Conservation (phyloP, 2,113 vertebrate species). For the Otolemur garnettii region DNA sequence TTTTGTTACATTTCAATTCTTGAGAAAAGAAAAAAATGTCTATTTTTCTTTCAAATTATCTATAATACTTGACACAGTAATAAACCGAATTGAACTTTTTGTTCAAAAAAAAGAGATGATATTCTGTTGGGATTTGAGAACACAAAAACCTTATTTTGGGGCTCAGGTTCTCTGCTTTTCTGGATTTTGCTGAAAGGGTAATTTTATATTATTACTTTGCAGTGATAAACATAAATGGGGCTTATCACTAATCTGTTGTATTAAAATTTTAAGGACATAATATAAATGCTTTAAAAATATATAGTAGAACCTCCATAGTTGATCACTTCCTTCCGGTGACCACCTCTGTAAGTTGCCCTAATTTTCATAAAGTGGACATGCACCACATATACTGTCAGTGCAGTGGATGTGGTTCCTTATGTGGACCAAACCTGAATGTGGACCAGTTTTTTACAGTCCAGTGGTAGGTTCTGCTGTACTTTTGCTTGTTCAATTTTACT, state of each 20-base stretch:
- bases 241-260: constrained; percentile 41
- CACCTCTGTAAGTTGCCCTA: too few relatives aligned
- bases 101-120: constrained; percentile 32
- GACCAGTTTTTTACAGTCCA: too few relatives aligned
- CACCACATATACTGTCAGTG: too few relatives aligned
- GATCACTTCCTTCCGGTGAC: too few relatives aligned
- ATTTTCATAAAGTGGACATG: too few relatives aligned
- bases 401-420: too few relatives aligned
- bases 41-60: constrained; percentile 41
- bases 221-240: constrained; percentile 23
- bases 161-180: constrained; percentile 3
- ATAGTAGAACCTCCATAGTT: too few relatives aligned
- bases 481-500: constrained; percentile 43
- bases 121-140: constrained; percentile 35
- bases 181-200: constrained; percentile 32
- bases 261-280: constrained; percentile 47
- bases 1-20: neutral
- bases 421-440: too few relatives aligned
- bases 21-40: neutral
- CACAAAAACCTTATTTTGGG: constrained; percentile 23
- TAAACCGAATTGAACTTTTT: constrained; percentile 50
- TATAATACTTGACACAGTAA: neutral
- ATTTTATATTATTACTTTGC: constrained; percentile 41
- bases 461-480: neutral
- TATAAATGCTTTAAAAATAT: constrained; percentile 21